Evolutionary conservation across 2,113 vertebrate species (phyloP).

Genomic region (Syngnathus typhle): DNA sequence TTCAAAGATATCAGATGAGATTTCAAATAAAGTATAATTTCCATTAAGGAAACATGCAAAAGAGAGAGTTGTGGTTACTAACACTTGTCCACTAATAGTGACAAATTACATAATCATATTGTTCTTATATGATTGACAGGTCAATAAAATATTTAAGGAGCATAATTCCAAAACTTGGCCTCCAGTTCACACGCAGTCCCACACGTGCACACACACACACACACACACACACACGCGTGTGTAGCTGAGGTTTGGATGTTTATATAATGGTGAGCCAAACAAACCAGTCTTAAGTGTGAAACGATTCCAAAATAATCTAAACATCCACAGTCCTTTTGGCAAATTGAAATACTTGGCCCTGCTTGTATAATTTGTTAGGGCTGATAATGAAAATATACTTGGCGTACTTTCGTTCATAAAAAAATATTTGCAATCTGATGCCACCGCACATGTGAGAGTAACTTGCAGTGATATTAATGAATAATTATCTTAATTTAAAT

Average conservation of each 20-base stretch:
- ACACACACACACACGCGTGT: constrained; percentile 8
- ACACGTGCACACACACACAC: constrained; percentile 9
- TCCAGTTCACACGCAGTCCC: constrained; percentile 11
- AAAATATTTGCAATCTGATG: constrained; percentile 8
- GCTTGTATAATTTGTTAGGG: constrained; percentile 32
- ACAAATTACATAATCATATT: constrained; percentile 42
- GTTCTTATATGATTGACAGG: constrained; percentile 48
- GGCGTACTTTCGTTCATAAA: not conserved
- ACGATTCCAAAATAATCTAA: constrained; percentile 47
- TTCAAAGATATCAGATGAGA: not conserved
- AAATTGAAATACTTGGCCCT: constrained; percentile 18
- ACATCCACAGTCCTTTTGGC: constrained; percentile 31
- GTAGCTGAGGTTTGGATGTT: constrained; percentile 54
- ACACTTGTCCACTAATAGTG: not conserved
- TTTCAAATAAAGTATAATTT: not conserved
- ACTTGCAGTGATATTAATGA: no score
- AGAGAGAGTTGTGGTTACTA: constrained; percentile 4
- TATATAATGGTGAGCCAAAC: constrained; percentile 49
- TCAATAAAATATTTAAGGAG: constrained; percentile 44
- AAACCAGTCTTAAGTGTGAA: constrained; percentile 58
- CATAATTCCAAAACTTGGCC: constrained; percentile 36
- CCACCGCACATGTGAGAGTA: not conserved
- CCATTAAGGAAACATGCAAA: not conserved
- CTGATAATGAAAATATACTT: constrained; percentile 14
- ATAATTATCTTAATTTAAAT: no score